These are phyloP conservation scores for Melopsittacus undulatus DNA, from an alignment of 2,797 vertebrate genomes.

Conservation along the genomic window DNA sequence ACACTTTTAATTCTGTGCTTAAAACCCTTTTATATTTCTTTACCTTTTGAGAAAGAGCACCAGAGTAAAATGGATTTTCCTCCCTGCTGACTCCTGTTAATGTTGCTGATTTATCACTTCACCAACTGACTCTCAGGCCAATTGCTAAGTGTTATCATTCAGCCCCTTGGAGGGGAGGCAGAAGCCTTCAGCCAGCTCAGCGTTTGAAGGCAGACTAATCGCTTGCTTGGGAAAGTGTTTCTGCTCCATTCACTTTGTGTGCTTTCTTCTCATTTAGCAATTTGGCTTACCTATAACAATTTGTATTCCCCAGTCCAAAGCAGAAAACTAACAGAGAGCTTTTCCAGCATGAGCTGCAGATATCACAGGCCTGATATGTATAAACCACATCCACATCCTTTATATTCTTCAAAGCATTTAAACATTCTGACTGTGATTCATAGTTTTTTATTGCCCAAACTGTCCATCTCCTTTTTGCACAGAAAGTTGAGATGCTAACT, in stretches of 20 bases:
- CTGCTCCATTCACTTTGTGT: neutral
- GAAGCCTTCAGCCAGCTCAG: neutral
- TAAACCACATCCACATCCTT: neutral
- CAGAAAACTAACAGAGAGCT: neutral
- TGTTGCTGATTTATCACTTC: neutral
- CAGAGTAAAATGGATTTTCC: neutral
- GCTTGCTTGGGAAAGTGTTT: neutral
- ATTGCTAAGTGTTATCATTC: neutral
- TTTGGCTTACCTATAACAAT: neutral
- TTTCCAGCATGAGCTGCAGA: neutral
- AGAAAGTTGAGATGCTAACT: neutral
- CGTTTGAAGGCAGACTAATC: neutral
- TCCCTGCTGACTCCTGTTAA: neutral
- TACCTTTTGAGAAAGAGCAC: neutral
- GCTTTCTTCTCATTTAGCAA: neutral
- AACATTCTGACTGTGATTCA: neutral
- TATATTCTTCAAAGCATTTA: neutral
- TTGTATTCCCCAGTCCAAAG: neutral
- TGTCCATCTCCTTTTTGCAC: neutral
- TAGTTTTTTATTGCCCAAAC: neutral
- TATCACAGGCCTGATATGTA: neutral
- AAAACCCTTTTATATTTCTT: neutral
- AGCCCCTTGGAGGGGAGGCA: neutral
- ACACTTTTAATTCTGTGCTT: neutral
- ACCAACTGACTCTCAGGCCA: neutral